Conservation (phyloP, 2,797 vertebrate genomes). For the Xenopus petersii region DNA sequence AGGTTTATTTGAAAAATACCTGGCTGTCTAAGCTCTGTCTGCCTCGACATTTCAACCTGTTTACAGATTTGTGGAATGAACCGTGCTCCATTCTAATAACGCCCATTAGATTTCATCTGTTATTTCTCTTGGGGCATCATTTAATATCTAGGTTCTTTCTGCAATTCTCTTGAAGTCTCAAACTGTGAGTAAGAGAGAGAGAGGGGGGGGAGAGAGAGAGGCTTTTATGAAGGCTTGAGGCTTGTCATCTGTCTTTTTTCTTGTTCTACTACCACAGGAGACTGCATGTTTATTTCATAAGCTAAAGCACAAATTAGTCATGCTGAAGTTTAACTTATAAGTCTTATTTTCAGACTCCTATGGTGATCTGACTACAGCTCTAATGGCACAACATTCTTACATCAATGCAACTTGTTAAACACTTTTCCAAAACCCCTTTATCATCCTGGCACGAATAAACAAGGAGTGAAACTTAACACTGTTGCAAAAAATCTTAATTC, state of each 20-base stretch:
- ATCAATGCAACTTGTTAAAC: constrained; percentile 7
- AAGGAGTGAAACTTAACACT: no score
- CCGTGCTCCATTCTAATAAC: constrained; percentile 19
- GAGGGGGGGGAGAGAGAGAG: background rate
- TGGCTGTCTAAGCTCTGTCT: constrained; percentile 3
- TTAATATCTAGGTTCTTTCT: constrained; percentile 30
- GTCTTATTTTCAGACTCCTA: constrained; percentile 9
- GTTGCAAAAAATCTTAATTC: no score
- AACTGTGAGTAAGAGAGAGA: constrained; percentile 27
- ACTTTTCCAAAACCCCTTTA: background rate
- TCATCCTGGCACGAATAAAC: no score
- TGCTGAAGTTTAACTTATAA: constrained; percentile 21
- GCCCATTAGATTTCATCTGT: constrained; percentile 24
- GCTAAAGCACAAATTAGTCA: constrained; percentile 38
- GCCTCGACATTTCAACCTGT: constrained; percentile 13
- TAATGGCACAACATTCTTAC: constrained; percentile 10
- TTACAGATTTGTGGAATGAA: constrained; percentile 16
- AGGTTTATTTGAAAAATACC: no score
- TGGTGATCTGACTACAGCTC: constrained; percentile 10
- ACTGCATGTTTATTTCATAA: constrained; percentile 44
- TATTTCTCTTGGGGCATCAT: constrained; percentile 26
- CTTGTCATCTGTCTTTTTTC: constrained; percentile 40
- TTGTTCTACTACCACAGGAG: constrained; percentile 29
- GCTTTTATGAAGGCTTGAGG: constrained; percentile 32
- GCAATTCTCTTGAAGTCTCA: constrained; percentile 20